Base-by-base conservation (phyloP, 2,113 vertebrate species). In the Hoplias malabaricus region DNA sequence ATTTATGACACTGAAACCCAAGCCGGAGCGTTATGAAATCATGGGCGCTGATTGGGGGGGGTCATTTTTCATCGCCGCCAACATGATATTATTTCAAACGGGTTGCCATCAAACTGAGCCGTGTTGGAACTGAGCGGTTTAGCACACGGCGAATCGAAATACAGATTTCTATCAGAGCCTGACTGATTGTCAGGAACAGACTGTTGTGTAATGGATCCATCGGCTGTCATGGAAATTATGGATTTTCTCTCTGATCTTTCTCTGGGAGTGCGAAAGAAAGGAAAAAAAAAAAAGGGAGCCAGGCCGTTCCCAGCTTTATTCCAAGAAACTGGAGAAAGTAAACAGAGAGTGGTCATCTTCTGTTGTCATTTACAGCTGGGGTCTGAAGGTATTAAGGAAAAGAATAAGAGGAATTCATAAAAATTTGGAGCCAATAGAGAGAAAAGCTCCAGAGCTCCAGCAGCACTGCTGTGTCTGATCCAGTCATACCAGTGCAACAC, bases 1-100 rank as follows among this genome's bases (percentile, higher is more conserved):
- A 92, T 92, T 92, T 92, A 92, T 92, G 92, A 92, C 56, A 87
- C 84, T 87, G 91, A 91, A 93, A 92, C 89, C 86, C 85, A 84
- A 93, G 85, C 89, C 80, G 83, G 80, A 81, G 63, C 85, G 48
- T 88, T 90, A 91, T 90, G 89, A 90, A 90, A 90, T 90, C 88
- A 89, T 90, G 87, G 85, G 77, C 8, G 78, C 70, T 88, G 89
- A 91, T 90, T 89, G 85, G 86, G 83, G 61, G 83, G 83, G 61
- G 83, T 84, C 80, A 80, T 48, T 77, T 84, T 82, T 85, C 53
- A 73, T 75, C 34, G 16, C 19, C 34, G 62, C 40, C 81, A 84
- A 89, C 91, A 90, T 86, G 88, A 92, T 90, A 89, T 89, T 82
- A 91, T 92, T 92, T 90, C 84, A 86, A 88, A 83, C 88, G 84